phyloP scores from a whole-genome alignment of 64 coral and sea anemone species.

The Montipora foliosa region DNA sequence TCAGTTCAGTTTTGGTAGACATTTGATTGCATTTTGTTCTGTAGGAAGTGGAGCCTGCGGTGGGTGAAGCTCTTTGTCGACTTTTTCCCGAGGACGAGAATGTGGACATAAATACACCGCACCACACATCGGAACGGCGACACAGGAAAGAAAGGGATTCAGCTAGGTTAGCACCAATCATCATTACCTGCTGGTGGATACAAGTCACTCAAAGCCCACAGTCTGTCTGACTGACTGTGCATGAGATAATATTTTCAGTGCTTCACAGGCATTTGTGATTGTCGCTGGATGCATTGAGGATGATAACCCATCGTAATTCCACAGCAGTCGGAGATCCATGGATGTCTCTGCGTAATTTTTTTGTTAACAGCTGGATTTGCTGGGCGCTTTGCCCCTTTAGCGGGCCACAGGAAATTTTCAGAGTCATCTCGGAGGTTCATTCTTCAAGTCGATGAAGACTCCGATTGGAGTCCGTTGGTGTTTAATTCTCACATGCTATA shows the following conservation, averaged over 20 bases:
- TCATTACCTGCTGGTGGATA: slow-evolving; percentile 42
- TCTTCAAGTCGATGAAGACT: background rate
- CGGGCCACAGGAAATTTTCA: background rate
- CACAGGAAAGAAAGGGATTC: slow-evolving; percentile 82
- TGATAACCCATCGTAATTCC: background rate
- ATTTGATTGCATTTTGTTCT: background rate
- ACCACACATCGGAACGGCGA: slow-evolving; percentile 65
- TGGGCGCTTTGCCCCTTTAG: background rate
- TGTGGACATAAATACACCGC: slow-evolving; percentile 58
- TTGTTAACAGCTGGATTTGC: background rate
- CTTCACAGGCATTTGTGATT: slow-evolving; percentile 16
- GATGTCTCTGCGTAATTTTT: slow-evolving; percentile 6
- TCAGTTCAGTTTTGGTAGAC: no score
- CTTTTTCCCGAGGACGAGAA: slow-evolving; percentile 96
- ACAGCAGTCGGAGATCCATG: background rate
- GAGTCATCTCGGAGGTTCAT: background rate
- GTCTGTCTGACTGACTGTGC: background rate
- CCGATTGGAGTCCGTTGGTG: background rate
- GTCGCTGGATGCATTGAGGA: background rate
- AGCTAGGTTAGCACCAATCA: slow-evolving; percentile 93
- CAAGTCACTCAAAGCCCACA: slow-evolving; percentile 18
- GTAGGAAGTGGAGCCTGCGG: slow-evolving; percentile 95
- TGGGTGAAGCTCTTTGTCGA: slow-evolving; percentile 87
- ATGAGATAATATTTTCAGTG: slow-evolving; percentile 5
- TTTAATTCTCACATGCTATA: slow-evolving; percentile 41